These are phyloP conservation scores for Batillaria attramentaria DNA, from an alignment of 1,140 invertebrate species.

Conservation along the genomic window DNA sequence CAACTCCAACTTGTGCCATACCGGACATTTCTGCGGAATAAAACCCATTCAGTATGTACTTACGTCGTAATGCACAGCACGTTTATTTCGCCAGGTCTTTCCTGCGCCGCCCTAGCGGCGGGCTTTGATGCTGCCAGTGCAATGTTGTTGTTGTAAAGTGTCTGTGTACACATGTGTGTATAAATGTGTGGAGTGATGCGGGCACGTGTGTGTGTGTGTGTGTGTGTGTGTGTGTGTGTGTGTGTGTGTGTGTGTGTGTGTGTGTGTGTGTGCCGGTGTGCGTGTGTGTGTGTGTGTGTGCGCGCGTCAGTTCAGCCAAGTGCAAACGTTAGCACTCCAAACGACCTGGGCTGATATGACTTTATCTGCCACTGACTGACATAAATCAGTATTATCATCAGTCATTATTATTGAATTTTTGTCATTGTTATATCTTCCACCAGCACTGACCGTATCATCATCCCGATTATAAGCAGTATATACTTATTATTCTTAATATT, in stretches of 20 bases:
- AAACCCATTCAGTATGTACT: not conserved
- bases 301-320: too few relatives aligned
- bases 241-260: conserved; percentile 8
- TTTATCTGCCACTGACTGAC: too few relatives aligned
- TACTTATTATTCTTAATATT: too few relatives aligned
- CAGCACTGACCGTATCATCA: too few relatives aligned
- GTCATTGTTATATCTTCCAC: too few relatives aligned
- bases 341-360: too few relatives aligned
- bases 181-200: not conserved
- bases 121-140: not conserved
- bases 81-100: too few relatives aligned
- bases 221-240: not conserved
- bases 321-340: too few relatives aligned
- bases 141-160: not conserved
- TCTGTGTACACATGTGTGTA: not conserved
- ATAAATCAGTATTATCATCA: too few relatives aligned
- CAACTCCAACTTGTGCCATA: not conserved
- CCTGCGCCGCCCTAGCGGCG: too few relatives aligned
- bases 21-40: conserved; percentile 5
- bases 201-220: conserved; percentile 3
- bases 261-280: not conserved
- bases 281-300: not conserved
- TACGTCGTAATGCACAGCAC: not conserved
- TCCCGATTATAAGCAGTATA: too few relatives aligned
- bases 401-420: too few relatives aligned